phyloP scores from a whole-genome alignment of 1,140 invertebrate genomes.

The Bombus turneri region DNA sequence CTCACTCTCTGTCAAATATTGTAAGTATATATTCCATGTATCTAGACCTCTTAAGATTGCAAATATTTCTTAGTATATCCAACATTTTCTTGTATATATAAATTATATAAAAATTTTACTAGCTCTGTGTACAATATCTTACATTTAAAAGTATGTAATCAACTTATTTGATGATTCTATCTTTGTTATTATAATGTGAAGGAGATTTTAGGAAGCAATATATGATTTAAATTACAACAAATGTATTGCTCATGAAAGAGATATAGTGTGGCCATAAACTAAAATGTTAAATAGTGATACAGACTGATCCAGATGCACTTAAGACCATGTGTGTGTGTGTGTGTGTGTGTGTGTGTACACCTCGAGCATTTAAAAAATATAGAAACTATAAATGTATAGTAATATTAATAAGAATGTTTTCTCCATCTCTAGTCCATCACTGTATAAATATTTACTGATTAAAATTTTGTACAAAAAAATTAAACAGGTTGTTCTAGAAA shows the following conservation, averaged over 20 bases:
- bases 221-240: not conserved
- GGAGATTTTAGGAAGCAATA: not conserved
- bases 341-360: too few relatives aligned
- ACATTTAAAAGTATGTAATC: not conserved
- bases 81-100: not conserved
- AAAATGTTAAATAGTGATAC: too few relatives aligned
- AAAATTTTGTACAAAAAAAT: not conserved
- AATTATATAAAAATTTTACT: not conserved
- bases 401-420: not conserved
- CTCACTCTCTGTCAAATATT: conserved; percentile 27
- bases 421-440: not conserved
- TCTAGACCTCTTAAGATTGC: conserved; percentile 11
- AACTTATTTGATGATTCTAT: not conserved
- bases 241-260: too few relatives aligned
- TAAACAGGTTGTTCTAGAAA: not conserved
- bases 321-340: not conserved
- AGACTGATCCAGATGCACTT: not conserved
- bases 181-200: not conserved
- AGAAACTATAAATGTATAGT: not conserved
- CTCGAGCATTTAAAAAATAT: not conserved
- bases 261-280: not conserved
- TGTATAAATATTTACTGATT: conserved; percentile 6
- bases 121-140: not conserved
- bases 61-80: conserved; percentile 34
- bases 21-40: not conserved